Percentiles rank a stretch among this genome's conserved stretches.
Evolutionary conservation across 2,797 vertebrate genomes (phyloP).

Genomic region (Tangara arthus): DNA sequence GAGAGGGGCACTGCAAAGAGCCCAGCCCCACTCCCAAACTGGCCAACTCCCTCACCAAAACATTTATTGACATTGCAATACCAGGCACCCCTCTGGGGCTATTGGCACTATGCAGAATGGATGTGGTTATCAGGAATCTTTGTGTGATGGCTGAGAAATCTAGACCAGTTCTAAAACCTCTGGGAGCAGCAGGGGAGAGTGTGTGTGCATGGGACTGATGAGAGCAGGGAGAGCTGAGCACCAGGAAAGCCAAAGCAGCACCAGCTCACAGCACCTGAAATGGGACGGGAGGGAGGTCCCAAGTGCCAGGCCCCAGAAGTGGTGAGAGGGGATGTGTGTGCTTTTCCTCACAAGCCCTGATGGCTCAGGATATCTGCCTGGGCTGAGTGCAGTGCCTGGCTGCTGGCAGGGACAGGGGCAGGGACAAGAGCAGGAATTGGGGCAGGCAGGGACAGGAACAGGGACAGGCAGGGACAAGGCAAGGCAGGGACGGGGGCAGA

Average conservation of each 20-base stretch:
- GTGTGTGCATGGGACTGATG: neutral
- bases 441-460: too few relatives aligned
- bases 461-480: too few relatives aligned
- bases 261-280: neutral
- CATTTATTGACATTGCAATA: neutral
- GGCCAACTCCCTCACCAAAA: neutral
- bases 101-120: neutral
- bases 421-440: too few relatives aligned
- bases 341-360: accelerated
- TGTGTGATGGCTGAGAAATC: neutral
- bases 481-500: too few relatives aligned
- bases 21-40: neutral
- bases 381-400: neutral
- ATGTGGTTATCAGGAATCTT: neutral
- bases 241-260: neutral
- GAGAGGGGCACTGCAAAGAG: neutral
- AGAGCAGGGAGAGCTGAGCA: neutral
- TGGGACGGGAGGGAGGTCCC: accelerated
- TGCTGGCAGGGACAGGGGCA: neutral
- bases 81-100: accelerated
- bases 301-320: neutral
- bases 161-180: neutral
- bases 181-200: neutral
- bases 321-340: accelerated
- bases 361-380: neutral